Percentiles rank a stretch among this genome's conserved stretches.
Conservation (phyloP, 2,888 invertebrate species). For the Lutraria lutraria region DNA sequence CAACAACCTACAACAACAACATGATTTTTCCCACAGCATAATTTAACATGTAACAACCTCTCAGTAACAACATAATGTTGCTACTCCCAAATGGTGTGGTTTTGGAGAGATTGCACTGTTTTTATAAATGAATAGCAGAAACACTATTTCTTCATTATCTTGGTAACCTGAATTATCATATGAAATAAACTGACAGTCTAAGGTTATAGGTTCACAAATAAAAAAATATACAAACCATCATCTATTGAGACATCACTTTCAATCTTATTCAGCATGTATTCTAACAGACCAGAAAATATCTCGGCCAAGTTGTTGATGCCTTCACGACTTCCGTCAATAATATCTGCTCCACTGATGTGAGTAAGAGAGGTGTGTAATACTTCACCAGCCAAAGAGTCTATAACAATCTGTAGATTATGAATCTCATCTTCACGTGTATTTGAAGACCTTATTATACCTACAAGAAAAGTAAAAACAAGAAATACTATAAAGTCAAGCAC, state of each 20-base stretch:
- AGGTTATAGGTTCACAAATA: neutral
- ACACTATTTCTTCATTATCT: neutral
- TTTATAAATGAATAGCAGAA: neutral
- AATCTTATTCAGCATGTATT: conserved; percentile 85
- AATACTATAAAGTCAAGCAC: neutral
- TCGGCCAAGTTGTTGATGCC: conserved; percentile 84
- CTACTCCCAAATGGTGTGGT: too few species aligned
- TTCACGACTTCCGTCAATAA: conserved; percentile 80
- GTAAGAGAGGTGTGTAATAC: conserved; percentile 85
- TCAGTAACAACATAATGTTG: too few species aligned
- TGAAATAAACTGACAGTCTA: neutral
- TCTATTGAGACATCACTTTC: conserved; percentile 82
- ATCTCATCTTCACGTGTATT: conserved; percentile 84
- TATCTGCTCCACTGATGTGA: conserved; percentile 84
- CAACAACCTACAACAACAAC: too few species aligned
- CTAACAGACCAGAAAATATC: conserved; percentile 85
- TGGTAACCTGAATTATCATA: neutral
- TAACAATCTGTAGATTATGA: conserved; percentile 85
- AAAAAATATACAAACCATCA: conserved; percentile 58
- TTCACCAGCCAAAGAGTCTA: conserved; percentile 84
- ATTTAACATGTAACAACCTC: too few species aligned
- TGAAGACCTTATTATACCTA: conserved; percentile 80
- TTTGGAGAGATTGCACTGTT: too few species aligned
- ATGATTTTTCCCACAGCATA: too few species aligned
- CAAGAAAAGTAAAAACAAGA: neutral